phyloP scores from a whole-genome alignment of 1,140 invertebrate genomes.

The Diuraphis noxia region DNA sequence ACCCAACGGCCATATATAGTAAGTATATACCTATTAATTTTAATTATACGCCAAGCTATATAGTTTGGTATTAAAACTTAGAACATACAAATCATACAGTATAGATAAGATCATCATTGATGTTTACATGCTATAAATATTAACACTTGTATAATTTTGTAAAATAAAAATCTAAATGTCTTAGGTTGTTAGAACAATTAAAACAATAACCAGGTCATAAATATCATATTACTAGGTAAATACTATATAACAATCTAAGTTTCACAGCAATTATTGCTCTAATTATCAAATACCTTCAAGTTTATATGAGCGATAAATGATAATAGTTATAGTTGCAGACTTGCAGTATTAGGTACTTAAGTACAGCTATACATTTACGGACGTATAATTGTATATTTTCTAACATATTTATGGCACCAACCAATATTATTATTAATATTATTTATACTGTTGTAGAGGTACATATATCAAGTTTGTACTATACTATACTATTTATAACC shows the following conservation, averaged over 20 bases:
- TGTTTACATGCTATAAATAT: background rate
- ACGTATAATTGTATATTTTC: no score
- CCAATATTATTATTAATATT: no score
- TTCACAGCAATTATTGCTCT: background rate
- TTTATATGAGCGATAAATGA: background rate
- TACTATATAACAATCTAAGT: background rate
- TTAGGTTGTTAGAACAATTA: background rate
- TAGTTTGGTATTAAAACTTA: no score
- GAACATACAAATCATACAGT: background rate
- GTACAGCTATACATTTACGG: background rate
- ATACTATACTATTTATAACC: no score
- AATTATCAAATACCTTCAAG: background rate
- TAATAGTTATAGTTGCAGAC: no score
- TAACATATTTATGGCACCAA: no score
- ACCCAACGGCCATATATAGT: background rate
- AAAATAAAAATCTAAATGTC: background rate
- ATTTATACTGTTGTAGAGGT: no score
- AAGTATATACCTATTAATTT: no score
- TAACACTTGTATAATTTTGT: background rate
- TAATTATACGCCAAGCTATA: background rate
- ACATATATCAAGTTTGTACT: no score
- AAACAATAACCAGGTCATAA: background rate
- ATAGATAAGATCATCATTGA: background rate
- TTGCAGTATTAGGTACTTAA: background rate
- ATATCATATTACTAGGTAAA: slow-evolving; percentile 5